Evolutionary conservation across 2,113 vertebrate species (phyloP).

Genomic region (Alces alces): DNA sequence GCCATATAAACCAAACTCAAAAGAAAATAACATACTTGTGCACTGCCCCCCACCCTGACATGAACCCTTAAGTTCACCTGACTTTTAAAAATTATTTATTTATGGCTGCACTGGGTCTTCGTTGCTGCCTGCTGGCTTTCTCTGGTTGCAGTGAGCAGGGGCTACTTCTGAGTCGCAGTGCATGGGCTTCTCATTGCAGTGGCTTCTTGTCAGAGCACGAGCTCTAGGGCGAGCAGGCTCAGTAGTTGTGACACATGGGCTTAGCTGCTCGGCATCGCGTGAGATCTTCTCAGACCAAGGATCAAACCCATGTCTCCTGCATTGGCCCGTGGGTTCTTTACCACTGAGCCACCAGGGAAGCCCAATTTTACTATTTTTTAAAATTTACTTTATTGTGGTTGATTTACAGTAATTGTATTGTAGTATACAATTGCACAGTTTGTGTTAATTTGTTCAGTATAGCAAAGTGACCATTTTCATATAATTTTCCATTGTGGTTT

Average conservation of each 20-base stretch:
- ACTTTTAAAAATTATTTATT: neutral
- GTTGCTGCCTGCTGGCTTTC: neutral
- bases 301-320: neutral
- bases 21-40: neutral
- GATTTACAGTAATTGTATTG: neutral
- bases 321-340: neutral
- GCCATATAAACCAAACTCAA: neutral
- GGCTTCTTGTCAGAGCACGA: neutral
- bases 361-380: neutral
- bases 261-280: neutral
- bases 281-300: neutral
- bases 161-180: neutral
- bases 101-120: neutral
- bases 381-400: neutral
- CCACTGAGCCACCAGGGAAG: neutral
- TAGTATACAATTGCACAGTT: neutral
- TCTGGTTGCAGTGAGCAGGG: neutral
- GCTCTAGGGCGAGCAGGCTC: neutral
- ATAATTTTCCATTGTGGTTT: neutral
- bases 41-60: accelerated
- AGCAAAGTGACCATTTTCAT: neutral
- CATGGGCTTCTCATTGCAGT: neutral
- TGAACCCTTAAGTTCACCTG: neutral
- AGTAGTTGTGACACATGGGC: neutral
- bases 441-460: neutral